phyloP scores from a whole-genome alignment of 2,888 invertebrate species.

The Pseudoips prasinana region DNA sequence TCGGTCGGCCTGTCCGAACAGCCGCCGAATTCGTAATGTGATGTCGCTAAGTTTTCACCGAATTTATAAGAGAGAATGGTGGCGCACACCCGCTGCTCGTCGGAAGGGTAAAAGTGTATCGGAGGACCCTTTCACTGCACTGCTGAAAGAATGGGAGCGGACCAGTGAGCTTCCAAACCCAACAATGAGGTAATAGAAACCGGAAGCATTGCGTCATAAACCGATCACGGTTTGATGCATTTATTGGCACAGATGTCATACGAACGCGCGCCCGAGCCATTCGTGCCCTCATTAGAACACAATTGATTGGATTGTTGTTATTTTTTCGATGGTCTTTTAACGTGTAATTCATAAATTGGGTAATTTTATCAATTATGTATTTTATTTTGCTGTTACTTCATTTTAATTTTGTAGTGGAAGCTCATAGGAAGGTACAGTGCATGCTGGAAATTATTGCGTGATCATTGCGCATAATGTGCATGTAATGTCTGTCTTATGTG shows the following conservation, averaged over 20 bases:
- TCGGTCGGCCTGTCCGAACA: slow-evolving; percentile 68
- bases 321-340: neutral
- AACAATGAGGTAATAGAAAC: slow-evolving; percentile 72
- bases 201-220: slow-evolving; percentile 69
- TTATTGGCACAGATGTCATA: slow-evolving; percentile 54
- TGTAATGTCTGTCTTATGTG: too few relatives aligned
- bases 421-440: too few relatives aligned
- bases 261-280: slow-evolving; percentile 21
- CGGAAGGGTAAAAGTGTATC: slow-evolving; percentile 77
- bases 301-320: slow-evolving; percentile 9
- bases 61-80: slow-evolving; percentile 76
- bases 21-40: slow-evolving; percentile 81
- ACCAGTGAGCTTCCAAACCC: slow-evolving; percentile 69
- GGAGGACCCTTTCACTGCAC: slow-evolving; percentile 78
- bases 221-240: slow-evolving; percentile 60
- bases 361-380: too few relatives aligned
- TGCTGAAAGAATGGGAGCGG: slow-evolving; percentile 77
- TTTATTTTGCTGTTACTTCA: too few relatives aligned
- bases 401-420: too few relatives aligned
- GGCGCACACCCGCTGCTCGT: slow-evolving; percentile 54
- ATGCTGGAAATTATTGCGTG: too few relatives aligned
- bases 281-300: slow-evolving; percentile 16
- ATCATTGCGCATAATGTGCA: too few relatives aligned
- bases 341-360: too few relatives aligned
- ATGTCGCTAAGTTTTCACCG: slow-evolving; percentile 72